phyloP scores from a whole-genome alignment of 2,797 vertebrate genomes.

The Gadopsis marmoratus region DNA sequence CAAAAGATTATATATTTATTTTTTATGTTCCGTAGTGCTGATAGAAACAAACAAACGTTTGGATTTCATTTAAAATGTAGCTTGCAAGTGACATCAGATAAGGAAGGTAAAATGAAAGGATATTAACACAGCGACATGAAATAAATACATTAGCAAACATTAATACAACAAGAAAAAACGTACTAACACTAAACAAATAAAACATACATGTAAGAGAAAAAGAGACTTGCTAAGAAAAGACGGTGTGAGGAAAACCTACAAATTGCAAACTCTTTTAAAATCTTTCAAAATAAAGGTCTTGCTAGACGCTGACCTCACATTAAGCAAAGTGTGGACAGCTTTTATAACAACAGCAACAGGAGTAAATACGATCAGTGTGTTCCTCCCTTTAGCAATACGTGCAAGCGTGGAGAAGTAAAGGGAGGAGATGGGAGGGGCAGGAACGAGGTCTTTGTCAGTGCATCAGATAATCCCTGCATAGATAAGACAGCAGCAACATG shows the following conservation, averaged over 20 bases:
- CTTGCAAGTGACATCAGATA: neutral
- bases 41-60: neutral
- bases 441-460: conserved; percentile 42
- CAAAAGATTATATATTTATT: no score
- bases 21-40: neutral
- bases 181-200: neutral
- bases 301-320: neutral
- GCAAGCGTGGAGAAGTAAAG: conserved; percentile 4
- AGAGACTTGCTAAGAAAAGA: neutral
- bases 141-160: neutral
- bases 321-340: neutral
- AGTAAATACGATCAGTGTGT: conserved; percentile 22
- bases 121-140: neutral
- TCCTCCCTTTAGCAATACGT: neutral
- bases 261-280: neutral
- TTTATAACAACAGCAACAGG: neutral
- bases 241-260: neutral
- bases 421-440: conserved; percentile 11
- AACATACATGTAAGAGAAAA: neutral
- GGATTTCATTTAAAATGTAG: neutral
- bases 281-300: neutral
- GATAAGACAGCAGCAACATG: conserved; percentile 65
- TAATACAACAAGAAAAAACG: neutral
- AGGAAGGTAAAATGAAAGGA: neutral
- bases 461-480: conserved; percentile 65